Conservation (phyloP, 2,888 invertebrate species). For the Dynastes maya region DNA sequence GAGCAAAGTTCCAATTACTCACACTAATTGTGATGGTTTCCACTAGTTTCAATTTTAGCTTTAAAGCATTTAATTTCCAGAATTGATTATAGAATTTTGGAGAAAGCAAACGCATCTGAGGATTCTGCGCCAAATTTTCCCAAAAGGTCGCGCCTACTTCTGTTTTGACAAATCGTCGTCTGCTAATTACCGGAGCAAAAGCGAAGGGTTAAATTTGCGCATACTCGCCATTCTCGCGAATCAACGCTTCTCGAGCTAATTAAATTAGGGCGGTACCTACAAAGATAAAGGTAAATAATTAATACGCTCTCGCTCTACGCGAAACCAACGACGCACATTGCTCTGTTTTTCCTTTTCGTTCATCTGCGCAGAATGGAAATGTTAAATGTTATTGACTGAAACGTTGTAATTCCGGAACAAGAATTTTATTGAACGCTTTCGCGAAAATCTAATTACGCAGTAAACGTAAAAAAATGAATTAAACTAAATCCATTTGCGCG, state of each 20-base stretch:
- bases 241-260: slow-evolving; percentile 30
- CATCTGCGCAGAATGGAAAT: slow-evolving; percentile 35
- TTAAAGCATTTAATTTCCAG: no score
- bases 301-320: slow-evolving; percentile 13
- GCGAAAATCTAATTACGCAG: slow-evolving; percentile 6
- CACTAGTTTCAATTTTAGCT: background rate
- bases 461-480: background rate
- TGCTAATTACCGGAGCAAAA: slow-evolving; percentile 46
- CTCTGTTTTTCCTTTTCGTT: background rate
- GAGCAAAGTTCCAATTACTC: no score
- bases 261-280: slow-evolving; percentile 39
- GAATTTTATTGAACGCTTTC: slow-evolving; percentile 9
- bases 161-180: slow-evolving; percentile 43
- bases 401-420: slow-evolving; percentile 27
- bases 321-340: background rate
- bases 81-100: no score
- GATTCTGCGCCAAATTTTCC: slow-evolving; percentile 30
- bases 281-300: slow-evolving; percentile 44
- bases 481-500: background rate
- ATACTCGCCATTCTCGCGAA: slow-evolving; percentile 37
- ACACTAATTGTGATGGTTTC: no score
- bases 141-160: slow-evolving; percentile 36
- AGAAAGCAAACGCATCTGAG: background rate
- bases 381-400: slow-evolving; percentile 28
- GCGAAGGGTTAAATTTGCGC: slow-evolving; percentile 50